phyloP scores from a whole-genome alignment of 2,888 invertebrate genomes.

The Hoplodrina ambigua region DNA sequence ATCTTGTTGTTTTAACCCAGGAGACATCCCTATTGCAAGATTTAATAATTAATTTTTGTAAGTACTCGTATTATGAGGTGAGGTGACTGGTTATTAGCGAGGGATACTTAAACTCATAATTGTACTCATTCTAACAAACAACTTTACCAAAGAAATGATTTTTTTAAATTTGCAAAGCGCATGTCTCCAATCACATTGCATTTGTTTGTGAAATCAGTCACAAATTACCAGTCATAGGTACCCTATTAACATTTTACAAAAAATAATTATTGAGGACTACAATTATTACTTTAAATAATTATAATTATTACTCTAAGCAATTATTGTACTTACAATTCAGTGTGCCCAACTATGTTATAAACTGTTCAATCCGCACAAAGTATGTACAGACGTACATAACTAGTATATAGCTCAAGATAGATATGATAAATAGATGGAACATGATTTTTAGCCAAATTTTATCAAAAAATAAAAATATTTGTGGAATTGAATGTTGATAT shows the following conservation, averaged over 20 bases:
- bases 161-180: too few relatives aligned
- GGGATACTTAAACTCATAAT: too few relatives aligned
- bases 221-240: too few relatives aligned
- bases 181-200: too few relatives aligned
- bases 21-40: too few relatives aligned
- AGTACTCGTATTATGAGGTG: too few relatives aligned
- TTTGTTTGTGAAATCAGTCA: too few relatives aligned
- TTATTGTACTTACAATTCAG: conserved; percentile 28
- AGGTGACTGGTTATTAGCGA: too few relatives aligned
- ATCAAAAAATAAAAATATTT: conserved; percentile 57
- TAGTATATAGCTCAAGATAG: conserved; percentile 44
- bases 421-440: conserved; percentile 48
- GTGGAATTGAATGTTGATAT: conserved; percentile 63
- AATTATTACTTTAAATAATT: conserved; percentile 39
- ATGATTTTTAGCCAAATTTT: conserved; percentile 74
- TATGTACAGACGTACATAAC: conserved; percentile 34
- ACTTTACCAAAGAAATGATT: too few relatives aligned
- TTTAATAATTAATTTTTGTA: not conserved
- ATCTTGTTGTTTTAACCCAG: too few relatives aligned
- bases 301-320: conserved; percentile 36
- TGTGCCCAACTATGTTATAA: conserved; percentile 56
- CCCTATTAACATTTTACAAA: not conserved
- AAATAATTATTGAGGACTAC: conserved; percentile 13
- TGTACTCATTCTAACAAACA: too few relatives aligned
- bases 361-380: conserved; percentile 61